Conservation (phyloP, 2,888 invertebrate genomes). For the Petrolisthes manimaculis region DNA sequence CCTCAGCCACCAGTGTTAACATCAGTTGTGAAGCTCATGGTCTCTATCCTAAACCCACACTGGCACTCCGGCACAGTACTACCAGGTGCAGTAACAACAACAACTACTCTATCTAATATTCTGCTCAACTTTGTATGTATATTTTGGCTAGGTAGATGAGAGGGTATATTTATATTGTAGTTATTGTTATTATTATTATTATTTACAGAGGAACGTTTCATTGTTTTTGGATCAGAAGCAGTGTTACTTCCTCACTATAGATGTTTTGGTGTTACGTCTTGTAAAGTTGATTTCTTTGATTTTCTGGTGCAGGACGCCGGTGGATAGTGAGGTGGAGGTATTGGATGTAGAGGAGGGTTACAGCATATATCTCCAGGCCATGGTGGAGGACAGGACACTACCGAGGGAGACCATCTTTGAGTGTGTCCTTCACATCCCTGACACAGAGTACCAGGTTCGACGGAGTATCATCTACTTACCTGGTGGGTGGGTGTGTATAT, state of each 20-base stretch:
- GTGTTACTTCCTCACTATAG: no score
- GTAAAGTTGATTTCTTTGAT: neutral
- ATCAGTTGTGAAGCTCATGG: slow-evolving; percentile 65
- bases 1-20: slow-evolving; percentile 52
- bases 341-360: slow-evolving; percentile 66
- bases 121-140: neutral
- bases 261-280: neutral
- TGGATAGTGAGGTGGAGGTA: slow-evolving; percentile 57
- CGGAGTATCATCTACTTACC: slow-evolving; percentile 59
- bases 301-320: neutral
- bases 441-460: slow-evolving; percentile 62
- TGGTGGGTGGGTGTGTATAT: slow-evolving; percentile 8
- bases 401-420: slow-evolving; percentile 56
- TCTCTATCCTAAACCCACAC: slow-evolving; percentile 63
- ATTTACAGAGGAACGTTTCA: no score
- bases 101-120: neutral
- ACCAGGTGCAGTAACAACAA: neutral
- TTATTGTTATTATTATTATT: neutral
- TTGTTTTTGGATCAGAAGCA: no score
- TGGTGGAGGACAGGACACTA: slow-evolving; percentile 36
- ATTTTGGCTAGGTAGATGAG: neutral
- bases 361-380: slow-evolving; percentile 59
- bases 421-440: slow-evolving; percentile 57
- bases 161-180: neutral
- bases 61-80: slow-evolving; percentile 32